Base-by-base conservation (phyloP, 2,113 vertebrate genomes). In the Megaceryle torquata region DNA sequence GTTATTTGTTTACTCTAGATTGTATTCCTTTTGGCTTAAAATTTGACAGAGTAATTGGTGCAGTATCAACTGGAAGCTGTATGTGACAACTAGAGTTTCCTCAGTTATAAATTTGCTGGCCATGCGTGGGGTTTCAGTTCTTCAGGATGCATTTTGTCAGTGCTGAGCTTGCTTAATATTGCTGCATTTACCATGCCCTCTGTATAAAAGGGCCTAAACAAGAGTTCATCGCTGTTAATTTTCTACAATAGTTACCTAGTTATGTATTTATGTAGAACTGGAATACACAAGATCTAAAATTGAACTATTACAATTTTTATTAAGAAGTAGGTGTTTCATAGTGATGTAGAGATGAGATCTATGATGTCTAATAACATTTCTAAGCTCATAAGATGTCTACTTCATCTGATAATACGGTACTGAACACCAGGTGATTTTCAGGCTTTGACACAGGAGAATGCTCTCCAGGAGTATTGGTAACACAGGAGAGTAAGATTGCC, bases 71-170 rank as follows among this genome's bases (percentile, higher is more conserved):
- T 74, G 22, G 6, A 33, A 61, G 5, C 31, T 61, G 0, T 41
- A 5, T 43, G 3, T 56, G 54, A 24, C 7, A 16, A 44, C 8
- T 35, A 7, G 13, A 2, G 2, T 85, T 89, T 79, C 59, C 79
- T 54, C 13, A 39, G 16, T 7, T 76, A 11, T 0, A 25, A 19
- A 29, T 64, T 74, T 63, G 15, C 75, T 51, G 60, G 15, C 28
- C 1, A 0, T 57, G 18, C 13, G 0, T 8, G 6, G 19, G 9
- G 3, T 88, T 77, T 80, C 9, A 15, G 16, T 85, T 93, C n/a
- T 89, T 13, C 29, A 37, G 16, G 50, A 44, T 89, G 33, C 4
- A 1, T 89, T 80, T 79, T 63, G 29, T 88, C 13, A 0, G 2
- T 74, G 25, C 53, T n/a, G 60, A 44, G 19, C 63, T 82, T 82